phyloP scores from a whole-genome alignment of 2,797 vertebrate genomes.

The Falco concolor region DNA sequence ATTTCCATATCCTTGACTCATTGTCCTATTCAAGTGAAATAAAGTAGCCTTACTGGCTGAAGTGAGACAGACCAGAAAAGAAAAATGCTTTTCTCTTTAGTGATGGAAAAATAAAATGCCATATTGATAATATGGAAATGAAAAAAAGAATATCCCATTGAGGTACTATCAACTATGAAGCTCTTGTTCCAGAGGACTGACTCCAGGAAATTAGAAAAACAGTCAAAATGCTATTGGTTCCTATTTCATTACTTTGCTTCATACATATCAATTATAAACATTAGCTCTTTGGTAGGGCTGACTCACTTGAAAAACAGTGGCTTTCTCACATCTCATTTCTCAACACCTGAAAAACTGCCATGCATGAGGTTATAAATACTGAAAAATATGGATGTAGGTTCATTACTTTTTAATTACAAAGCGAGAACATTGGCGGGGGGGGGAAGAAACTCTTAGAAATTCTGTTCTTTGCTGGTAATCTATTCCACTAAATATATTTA shows the following conservation, averaged over 20 bases:
- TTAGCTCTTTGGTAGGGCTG: background rate
- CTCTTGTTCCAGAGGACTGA: background rate
- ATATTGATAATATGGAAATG: conserved; percentile 7
- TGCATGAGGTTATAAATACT: background rate
- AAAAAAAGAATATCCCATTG: background rate
- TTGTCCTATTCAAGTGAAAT: background rate
- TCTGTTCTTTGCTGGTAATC: background rate
- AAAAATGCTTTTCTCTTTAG: background rate
- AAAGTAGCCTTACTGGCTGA: background rate
- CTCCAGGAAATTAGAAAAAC: conserved; percentile 33
- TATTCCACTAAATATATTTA: background rate
- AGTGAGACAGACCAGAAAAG: background rate
- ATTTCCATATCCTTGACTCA: background rate
- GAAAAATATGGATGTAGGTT: background rate
- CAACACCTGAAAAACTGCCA: background rate
- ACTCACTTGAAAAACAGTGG: background rate
- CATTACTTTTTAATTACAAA: background rate
- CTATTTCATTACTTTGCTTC: background rate
- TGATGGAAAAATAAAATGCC: background rate
- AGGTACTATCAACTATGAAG: background rate
- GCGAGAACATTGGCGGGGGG: background rate
- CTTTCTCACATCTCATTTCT: background rate
- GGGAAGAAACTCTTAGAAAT: background rate
- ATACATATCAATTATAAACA: background rate
- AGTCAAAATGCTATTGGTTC: background rate